Evolutionary conservation across 2,113 vertebrate genomes (phyloP).

Genomic region (Cynopterus brachyotis): DNA sequence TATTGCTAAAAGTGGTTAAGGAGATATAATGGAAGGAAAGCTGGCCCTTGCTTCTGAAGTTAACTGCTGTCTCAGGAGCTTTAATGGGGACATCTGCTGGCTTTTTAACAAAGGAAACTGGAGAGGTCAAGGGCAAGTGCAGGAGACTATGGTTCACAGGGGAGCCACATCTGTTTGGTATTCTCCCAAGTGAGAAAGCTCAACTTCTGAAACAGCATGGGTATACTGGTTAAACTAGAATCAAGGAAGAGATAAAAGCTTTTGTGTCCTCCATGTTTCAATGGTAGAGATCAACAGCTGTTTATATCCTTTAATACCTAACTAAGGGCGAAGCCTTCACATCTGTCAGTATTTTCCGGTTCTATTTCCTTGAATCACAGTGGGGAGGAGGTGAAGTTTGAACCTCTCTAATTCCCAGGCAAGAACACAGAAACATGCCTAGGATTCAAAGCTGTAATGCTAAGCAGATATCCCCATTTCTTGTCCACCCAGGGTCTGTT

Average conservation of each 20-base stretch:
- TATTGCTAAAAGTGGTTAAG: neutral
- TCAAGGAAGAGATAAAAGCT: conserved; percentile 62
- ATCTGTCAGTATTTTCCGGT: conserved; percentile 57
- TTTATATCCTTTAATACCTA: conserved; percentile 59
- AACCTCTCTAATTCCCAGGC: conserved; percentile 15
- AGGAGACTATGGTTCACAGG: neutral
- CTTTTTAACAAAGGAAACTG: conserved; percentile 43
- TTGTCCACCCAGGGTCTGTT: conserved; percentile 20
- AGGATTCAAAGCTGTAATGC: conserved; percentile 36
- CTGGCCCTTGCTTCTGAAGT: conserved; percentile 5
- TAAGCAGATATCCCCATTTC: conserved; percentile 45
- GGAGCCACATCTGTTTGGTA: conserved; percentile 42
- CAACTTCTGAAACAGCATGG: neutral
- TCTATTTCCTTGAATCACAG: conserved; percentile 50
- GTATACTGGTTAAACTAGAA: neutral
- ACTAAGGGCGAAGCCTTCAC: conserved; percentile 52
- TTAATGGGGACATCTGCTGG: conserved; percentile 42
- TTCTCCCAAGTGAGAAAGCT: conserved; percentile 54
- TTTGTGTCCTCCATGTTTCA: conserved; percentile 41
- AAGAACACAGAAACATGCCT: conserved; percentile 33
- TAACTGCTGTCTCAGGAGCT: neutral
- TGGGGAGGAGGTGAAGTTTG: conserved; percentile 11
- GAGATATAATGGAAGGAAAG: neutral
- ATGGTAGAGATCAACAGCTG: conserved; percentile 63
- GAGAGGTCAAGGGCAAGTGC: neutral